phyloP scores from a whole-genome alignment of 2,888 invertebrate genomes.

The Pristionchus arcanus region DNA sequence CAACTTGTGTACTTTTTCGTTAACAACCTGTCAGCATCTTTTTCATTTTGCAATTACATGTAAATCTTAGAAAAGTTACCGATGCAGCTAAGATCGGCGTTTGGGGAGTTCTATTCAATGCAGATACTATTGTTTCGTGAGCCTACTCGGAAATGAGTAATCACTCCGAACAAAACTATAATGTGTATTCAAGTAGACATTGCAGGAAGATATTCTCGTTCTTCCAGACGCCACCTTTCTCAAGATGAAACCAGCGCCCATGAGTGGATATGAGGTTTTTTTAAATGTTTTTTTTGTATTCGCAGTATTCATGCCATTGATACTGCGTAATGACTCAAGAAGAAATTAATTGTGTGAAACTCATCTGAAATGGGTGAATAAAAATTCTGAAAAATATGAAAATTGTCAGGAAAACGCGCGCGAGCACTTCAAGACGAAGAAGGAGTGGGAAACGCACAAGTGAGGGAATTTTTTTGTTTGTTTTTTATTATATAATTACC shows the following conservation, averaged over 20 bases:
- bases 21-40: too few species aligned
- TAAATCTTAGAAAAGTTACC: too few species aligned
- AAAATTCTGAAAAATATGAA: background rate
- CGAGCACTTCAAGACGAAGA: constrained; percentile 55
- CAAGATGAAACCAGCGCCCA: constrained; percentile 57
- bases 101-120: too few species aligned
- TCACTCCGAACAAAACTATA: too few species aligned
- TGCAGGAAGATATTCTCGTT: constrained; percentile 55
- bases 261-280: constrained; percentile 59
- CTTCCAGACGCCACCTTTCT: constrained; percentile 59
- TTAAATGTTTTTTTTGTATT: background rate
- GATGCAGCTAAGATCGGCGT: too few species aligned
- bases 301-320: background rate
- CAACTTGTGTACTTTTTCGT: too few species aligned
- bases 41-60: too few species aligned
- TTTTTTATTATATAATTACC: constrained; percentile 54
- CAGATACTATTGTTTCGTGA: background rate
- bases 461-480: constrained; percentile 53
- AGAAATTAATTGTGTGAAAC: background rate
- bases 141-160: too few species aligned
- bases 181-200: too few species aligned
- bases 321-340: background rate
- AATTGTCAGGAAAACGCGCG: constrained; percentile 57
- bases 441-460: constrained; percentile 59
- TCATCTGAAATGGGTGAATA: background rate